A percentile compares a stretch with the other conserved stretches of the same genome.
These are phyloP conservation scores for Apoderus coryli DNA, from an alignment of 2,888 invertebrate species.

Conservation along the genomic window DNA sequence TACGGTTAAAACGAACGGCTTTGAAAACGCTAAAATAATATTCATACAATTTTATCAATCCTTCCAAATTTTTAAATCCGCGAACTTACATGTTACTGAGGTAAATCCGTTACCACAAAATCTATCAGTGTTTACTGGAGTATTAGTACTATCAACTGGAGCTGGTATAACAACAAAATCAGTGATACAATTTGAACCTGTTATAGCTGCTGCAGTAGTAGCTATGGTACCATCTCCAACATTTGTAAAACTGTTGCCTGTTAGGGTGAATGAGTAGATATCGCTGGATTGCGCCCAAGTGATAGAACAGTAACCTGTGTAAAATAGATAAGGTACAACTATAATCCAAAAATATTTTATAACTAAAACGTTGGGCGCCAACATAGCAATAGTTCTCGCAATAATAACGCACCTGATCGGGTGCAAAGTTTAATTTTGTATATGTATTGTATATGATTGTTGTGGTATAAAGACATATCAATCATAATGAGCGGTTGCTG, in stretches of 20 bases:
- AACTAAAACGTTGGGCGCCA: no score
- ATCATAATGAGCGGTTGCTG: no score
- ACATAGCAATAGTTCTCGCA: no score
- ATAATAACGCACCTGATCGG: no score
- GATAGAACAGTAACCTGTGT: constrained; percentile 53
- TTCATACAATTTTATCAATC: neutral
- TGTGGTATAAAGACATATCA: no score
- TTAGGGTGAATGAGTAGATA: constrained; percentile 52
- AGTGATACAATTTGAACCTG: constrained; percentile 46
- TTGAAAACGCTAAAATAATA: constrained; percentile 39
- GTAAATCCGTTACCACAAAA: constrained; percentile 64
- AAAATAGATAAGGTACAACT: no score
- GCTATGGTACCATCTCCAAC: constrained; percentile 44
- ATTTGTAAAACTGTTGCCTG: constrained; percentile 38
- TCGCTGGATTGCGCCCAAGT: constrained; percentile 40
- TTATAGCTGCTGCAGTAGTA: constrained; percentile 36
- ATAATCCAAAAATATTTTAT: no score
- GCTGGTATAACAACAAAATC: constrained; percentile 66
- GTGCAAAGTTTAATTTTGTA: no score
- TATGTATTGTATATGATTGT: no score
- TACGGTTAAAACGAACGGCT: constrained; percentile 61
- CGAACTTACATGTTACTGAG: constrained; percentile 44
- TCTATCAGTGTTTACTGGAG: constrained; percentile 41
- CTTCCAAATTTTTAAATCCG: constrained; percentile 5
- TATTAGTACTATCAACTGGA: constrained; percentile 35